phyloP scores from a whole-genome alignment of 2,113 vertebrate genomes.

The Amphiprion percula region DNA sequence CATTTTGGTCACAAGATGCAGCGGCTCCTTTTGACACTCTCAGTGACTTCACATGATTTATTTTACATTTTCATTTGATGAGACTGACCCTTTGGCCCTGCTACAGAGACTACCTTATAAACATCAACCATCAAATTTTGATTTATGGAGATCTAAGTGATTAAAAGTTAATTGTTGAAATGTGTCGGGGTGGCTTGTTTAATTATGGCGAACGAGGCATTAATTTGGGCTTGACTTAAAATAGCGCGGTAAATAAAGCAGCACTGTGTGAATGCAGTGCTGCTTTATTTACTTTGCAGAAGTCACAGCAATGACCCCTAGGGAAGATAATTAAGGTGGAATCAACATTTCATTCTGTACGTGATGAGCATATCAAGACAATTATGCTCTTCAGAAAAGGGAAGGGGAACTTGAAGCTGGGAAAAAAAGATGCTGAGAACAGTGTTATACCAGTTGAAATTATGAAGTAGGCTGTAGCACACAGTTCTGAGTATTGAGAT shows the following conservation, averaged over 20 bases:
- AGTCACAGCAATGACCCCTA: constrained; percentile 71
- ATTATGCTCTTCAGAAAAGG: constrained; percentile 60
- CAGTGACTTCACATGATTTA: constrained; percentile 64
- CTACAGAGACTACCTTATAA: constrained; percentile 52
- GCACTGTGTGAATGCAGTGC: constrained; percentile 21
- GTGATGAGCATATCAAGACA: constrained; percentile 73
- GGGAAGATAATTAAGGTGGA: constrained; percentile 77
- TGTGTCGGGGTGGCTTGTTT: constrained; percentile 74
- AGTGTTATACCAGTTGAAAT: constrained; percentile 49
- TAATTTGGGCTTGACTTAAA: constrained; percentile 59
- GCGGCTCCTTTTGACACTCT: constrained; percentile 31
- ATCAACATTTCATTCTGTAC: constrained; percentile 70
- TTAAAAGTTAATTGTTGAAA: constrained; percentile 76
- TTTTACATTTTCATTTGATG: constrained; percentile 67
- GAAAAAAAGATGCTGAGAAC: constrained; percentile 53
- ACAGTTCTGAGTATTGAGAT: constrained; percentile 67
- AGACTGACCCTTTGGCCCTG: constrained; percentile 62
- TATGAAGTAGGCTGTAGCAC: constrained; percentile 44
- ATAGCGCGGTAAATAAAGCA: too few species aligned
- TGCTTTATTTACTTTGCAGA: constrained; percentile 72
- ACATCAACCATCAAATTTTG: constrained; percentile 54
- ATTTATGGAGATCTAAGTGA: constrained; percentile 67
- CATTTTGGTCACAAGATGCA: constrained; percentile 34
- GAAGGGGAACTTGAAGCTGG: constrained; percentile 29
- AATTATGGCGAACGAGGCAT: constrained; percentile 61